These are phyloP conservation scores for Phodopus roborovskii DNA, from an alignment of 2,113 vertebrate species.

Conservation along the genomic window DNA sequence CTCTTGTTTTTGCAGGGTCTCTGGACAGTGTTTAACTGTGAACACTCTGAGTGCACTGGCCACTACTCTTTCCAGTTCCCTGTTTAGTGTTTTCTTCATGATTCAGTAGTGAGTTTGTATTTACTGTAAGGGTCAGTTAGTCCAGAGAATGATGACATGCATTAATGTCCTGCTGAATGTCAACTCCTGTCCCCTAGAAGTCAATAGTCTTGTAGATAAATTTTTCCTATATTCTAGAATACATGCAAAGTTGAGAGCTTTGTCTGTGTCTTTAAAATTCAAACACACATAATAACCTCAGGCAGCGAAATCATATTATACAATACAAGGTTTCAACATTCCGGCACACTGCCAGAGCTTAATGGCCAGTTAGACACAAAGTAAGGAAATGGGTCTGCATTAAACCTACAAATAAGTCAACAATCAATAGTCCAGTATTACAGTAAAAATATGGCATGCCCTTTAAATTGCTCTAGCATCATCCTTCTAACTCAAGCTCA, in stretches of 20 bases:
- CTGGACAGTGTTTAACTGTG: neutral
- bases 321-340: constrained; percentile 80
- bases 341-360: constrained; percentile 83
- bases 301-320: constrained; percentile 84
- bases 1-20: neutral
- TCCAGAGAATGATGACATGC: neutral
- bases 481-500: constrained; percentile 72
- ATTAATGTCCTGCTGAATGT: neutral
- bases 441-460: constrained; percentile 84
- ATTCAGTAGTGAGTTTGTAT: neutral
- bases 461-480: constrained; percentile 81
- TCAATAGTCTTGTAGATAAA: constrained; percentile 54
- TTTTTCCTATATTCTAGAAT: constrained; percentile 60
- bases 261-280: constrained; percentile 79
- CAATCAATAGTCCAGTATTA: constrained; percentile 88
- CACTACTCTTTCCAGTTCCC: neutral
- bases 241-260: constrained; percentile 76
- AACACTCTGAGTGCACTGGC: neutral
- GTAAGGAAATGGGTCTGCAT: constrained; percentile 88
- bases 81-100: neutral
- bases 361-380: constrained; percentile 87
- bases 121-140: constrained; percentile 15
- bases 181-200: neutral
- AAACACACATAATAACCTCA: constrained; percentile 82
- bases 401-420: constrained; percentile 88